These are phyloP conservation scores for Parotocinclus haroldoi DNA, from an alignment of 2,797 vertebrate genomes.

Conservation along the genomic window DNA sequence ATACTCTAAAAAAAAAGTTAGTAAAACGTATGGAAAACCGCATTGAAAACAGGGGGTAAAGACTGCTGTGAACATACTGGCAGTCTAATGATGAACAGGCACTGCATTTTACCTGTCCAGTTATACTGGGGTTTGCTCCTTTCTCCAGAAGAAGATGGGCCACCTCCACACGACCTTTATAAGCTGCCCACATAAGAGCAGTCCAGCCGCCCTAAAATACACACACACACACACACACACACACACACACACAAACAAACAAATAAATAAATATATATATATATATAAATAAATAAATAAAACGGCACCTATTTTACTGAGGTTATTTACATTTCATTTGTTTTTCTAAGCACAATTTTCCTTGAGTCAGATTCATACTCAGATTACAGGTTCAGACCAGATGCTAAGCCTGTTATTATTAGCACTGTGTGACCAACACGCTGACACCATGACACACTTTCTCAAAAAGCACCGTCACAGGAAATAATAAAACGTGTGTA, in stretches of 20 bases:
- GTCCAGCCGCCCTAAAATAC: constrained; percentile 90
- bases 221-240: constrained; percentile 16
- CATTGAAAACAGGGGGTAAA: no score
- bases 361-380: constrained; percentile 39
- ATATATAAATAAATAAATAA: no score
- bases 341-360: constrained; percentile 26
- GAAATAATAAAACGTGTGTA: constrained; percentile 5
- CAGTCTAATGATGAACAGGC: no score
- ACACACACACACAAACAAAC: not conserved
- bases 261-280: no score
- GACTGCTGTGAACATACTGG: no score
- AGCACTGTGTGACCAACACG: constrained; percentile 37
- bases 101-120: constrained; percentile 81
- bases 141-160: constrained; percentile 84
- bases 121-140: constrained; percentile 92
- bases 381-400: constrained; percentile 28
- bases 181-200: constrained; percentile 95
- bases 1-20: no score
- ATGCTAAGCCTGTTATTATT: constrained; percentile 46
- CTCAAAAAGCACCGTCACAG: constrained; percentile 5
- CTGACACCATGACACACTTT: constrained; percentile 40
- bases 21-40: no score
- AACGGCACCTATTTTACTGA: not conserved
- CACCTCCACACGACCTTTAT: constrained; percentile 88
- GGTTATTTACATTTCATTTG: constrained; percentile 9